These are phyloP conservation scores for Cichlasoma orientale DNA, from an alignment of 2,797 vertebrate species.

Conservation along the genomic window DNA sequence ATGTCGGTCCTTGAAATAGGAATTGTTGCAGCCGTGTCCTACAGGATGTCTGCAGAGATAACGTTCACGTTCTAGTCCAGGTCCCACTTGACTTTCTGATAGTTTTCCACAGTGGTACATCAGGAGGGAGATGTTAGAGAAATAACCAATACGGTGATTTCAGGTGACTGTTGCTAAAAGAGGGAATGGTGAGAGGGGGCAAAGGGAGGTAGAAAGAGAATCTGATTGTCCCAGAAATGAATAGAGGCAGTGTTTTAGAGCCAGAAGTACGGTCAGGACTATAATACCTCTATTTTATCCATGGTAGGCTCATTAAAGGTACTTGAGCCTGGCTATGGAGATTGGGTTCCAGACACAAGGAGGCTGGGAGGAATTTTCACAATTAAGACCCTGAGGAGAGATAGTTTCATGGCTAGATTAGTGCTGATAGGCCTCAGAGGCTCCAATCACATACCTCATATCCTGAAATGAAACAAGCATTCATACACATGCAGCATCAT, in stretches of 20 bases:
- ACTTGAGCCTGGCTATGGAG: constrained; percentile 60
- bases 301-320: constrained; percentile 75
- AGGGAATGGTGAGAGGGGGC: constrained; percentile 49
- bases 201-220: constrained; percentile 62
- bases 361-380: constrained; percentile 77
- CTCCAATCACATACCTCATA: not conserved
- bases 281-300: constrained; percentile 82
- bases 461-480: not conserved
- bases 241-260: constrained; percentile 79
- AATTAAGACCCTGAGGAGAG: constrained; percentile 80
- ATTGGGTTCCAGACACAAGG: constrained; percentile 77
- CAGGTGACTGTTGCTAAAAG: constrained; percentile 52
- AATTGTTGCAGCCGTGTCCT: constrained; percentile 5
- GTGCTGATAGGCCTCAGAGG: constrained; percentile 10
- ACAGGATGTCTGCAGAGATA: not conserved
- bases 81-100: constrained; percentile 25
- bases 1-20: constrained; percentile 41
- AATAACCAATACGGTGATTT: constrained; percentile 54
- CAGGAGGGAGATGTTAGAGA: constrained; percentile 40
- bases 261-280: constrained; percentile 73
- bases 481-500: not conserved
- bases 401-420: constrained; percentile 69
- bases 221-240: constrained; percentile 79
- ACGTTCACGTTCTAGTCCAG: constrained; percentile 14
- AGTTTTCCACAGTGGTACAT: constrained; percentile 36